Evolutionary conservation across 2,113 vertebrate genomes (phyloP).

Genomic region (Centrocercus urophasianus): DNA sequence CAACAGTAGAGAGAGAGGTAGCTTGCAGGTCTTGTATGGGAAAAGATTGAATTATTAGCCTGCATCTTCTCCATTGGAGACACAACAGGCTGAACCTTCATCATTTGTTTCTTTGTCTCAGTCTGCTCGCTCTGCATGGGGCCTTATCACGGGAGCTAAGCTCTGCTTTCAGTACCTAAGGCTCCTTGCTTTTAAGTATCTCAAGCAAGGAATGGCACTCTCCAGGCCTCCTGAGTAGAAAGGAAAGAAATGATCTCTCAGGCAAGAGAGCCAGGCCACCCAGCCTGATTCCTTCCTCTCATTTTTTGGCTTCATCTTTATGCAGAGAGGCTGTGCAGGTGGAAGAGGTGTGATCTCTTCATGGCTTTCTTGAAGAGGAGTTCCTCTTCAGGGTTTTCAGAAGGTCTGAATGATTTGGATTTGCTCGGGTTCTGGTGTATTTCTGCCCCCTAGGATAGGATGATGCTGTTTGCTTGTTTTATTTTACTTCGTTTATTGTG

Average conservation of each 20-base stretch:
- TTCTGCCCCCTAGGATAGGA: not conserved
- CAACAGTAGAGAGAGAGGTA: not conserved
- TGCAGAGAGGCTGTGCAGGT: not conserved
- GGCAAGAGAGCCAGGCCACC: not conserved
- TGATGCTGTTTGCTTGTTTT: not conserved
- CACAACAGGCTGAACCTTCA: not conserved
- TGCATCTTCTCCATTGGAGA: not conserved
- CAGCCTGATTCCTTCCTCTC: not conserved
- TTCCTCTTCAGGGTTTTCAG: not conserved
- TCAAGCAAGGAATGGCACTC: not conserved
- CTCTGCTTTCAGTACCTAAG: rapidly evolving
- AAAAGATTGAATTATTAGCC: not conserved
- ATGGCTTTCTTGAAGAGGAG: not conserved
- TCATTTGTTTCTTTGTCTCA: rapidly evolving
- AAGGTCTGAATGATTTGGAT: not conserved
- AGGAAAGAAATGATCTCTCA: not conserved
- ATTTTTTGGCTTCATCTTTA: not conserved
- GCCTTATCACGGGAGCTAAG: not conserved
- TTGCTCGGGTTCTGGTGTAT: not conserved
- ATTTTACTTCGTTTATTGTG: not conserved
- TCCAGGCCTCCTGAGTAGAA: not conserved
- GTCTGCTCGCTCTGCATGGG: not conserved
- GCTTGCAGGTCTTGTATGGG: not conserved
- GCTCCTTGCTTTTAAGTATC: not conserved
- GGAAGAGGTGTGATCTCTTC: not conserved